Percentiles rank a stretch among this genome's conserved stretches.
Conservation (phyloP, 2,797 vertebrate species). For the Enteromius radiatus region DNA sequence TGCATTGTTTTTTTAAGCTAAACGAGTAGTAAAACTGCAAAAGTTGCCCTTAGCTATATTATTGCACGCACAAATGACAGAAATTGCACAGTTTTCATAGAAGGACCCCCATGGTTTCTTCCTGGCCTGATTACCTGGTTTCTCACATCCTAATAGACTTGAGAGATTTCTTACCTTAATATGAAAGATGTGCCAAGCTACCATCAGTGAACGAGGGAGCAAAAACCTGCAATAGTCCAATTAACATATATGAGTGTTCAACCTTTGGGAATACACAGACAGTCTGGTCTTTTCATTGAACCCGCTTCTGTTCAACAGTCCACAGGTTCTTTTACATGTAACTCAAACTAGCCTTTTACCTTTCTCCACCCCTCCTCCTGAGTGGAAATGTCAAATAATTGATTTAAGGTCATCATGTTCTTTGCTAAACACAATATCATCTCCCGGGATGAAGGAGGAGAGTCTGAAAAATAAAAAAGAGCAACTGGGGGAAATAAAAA, state of each 20-base stretch:
- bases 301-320: not conserved
- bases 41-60: not conserved
- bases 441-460: not conserved
- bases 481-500: not conserved
- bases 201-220: not conserved
- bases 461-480: not conserved
- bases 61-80: not conserved
- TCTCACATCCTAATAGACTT: not conserved
- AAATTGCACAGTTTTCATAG: not conserved
- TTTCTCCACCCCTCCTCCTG: not conserved
- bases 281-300: conserved; percentile 19
- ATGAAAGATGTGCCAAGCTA: conserved; percentile 17
- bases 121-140: conserved; percentile 7
- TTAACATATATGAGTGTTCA: conserved; percentile 41
- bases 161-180: not conserved
- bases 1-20: not conserved
- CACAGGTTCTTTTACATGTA: not conserved
- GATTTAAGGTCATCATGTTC: not conserved
- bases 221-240: conserved; percentile 38
- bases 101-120: not conserved
- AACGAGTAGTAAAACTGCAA: not conserved
- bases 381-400: conserved; percentile 38
- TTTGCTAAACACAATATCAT: conserved; percentile 23
- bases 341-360: not conserved
- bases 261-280: not conserved